Evolutionary conservation across 1,140 invertebrate species (phyloP), one percentile per base, ranked within the genome.

Genomic region (Bilobella aurantiaca): DNA sequence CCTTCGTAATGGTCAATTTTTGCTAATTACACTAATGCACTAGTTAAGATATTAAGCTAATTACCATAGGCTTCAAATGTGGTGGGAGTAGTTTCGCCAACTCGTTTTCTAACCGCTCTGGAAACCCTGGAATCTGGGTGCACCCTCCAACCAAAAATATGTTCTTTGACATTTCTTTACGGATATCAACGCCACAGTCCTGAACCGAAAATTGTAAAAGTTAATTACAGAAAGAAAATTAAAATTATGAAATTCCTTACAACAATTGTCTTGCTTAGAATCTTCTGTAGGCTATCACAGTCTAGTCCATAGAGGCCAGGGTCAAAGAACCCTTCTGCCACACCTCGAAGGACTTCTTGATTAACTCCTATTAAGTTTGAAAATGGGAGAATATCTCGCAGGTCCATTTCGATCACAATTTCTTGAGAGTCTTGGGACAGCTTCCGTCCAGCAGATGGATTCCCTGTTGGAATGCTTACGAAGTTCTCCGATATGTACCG

Each of bases 301-400:
- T 86, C 84, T 64, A 83, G 76, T 31, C 83, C 84, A 81, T 83
- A 86, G 30, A 80, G 70, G 65, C 83, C 81, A 5, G 83, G 83
- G 68, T 83, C 80, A 74, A 86, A 85, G 31, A 86, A 76, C 21
- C 84, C 84, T 73, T 86, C 84, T 2, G 82, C 71, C 2, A 73
- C 76, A 37, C 81, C 81, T 60, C 80, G 77, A 73, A 84, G 63
- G 82, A 65, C 81, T 66, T 62, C 67, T 65, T 73, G 68, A 34
- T 73, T 72, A 3, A 74, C 65, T 16, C 70, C 71, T 59, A 74
- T 70, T 1, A 72, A 23, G 32, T 62, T 69, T 5, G 67, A 72
- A 62, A 65, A 67, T 25, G 69, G 57, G 16, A 73, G 49, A n/a
- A 74, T 64, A 49, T 69, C 66, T 27, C 71, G 21, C 28, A 73